Evolutionary conservation across 1,140 invertebrate genomes (phyloP).

Genomic region (Pseudachorutes palmiensis): DNA sequence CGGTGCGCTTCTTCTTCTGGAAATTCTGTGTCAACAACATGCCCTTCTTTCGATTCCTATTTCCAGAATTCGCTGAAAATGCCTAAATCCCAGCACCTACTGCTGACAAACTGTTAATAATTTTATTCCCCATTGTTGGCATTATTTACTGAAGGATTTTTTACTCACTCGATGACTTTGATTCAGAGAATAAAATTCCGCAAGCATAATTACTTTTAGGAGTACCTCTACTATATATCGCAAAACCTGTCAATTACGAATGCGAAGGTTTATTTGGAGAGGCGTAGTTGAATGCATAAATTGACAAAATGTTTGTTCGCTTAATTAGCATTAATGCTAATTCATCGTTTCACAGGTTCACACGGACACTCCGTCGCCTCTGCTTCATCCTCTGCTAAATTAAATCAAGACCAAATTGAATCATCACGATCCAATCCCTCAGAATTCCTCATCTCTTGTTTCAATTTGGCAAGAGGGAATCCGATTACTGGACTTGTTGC

Average conservation of each 20-base stretch:
- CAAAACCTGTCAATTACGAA: too few relatives aligned
- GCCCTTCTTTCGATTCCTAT: not conserved
- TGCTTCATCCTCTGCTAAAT: not conserved
- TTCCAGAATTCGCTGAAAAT: not conserved
- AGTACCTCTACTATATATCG: too few relatives aligned
- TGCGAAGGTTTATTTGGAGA: not conserved
- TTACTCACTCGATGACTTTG: too few relatives aligned
- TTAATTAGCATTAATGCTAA: conserved; percentile 1
- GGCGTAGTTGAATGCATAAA: not conserved
- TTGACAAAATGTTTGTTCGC: not conserved
- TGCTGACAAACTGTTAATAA: not conserved
- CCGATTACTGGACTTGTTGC: too few relatives aligned
- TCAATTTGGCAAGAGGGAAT: too few relatives aligned
- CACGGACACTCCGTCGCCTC: not conserved
- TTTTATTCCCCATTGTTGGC: not conserved
- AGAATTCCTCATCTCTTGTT: too few relatives aligned
- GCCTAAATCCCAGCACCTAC: too few relatives aligned
- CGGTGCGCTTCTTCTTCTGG: not conserved
- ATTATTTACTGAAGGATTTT: too few relatives aligned
- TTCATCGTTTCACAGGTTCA: not conserved
- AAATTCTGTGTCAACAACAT: not conserved
- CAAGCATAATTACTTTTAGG: too few relatives aligned
- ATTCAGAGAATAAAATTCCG: too few relatives aligned
- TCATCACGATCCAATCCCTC: too few relatives aligned
- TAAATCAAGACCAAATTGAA: not conserved